Base-by-base conservation (phyloP, 2,888 invertebrate genomes). In the Drosophila meridionalis region DNA sequence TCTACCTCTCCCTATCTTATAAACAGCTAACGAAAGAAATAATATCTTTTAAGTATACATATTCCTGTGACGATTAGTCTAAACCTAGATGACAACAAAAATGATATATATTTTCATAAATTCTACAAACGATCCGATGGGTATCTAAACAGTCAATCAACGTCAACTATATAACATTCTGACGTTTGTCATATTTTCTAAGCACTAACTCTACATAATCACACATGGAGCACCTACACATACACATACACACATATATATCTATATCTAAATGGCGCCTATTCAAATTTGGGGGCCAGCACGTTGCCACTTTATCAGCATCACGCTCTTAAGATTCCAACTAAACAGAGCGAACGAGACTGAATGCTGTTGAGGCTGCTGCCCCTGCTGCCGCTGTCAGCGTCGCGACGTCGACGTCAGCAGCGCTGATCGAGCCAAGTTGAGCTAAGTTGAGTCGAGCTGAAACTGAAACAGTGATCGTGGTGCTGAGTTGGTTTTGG, bases 281-380 rank as follows among this genome's bases (percentile, higher is more conserved):
- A 53, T 63, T 67, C 48, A 66, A 64, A 50, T 78, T 74, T 81
- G 74, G 71, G 82, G 82, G 71, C 80, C 88, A 84, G 86, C 83
- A 86, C 83, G 83, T 88, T 88, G 88, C 45, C 71, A 80, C 56
- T 78, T 83, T 88, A 84, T 84, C 83, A 84, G 88, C 80, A 88
- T 70, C 83, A 78, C 88, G 80, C 83, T 84, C 83, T 87, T 78
- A 83, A 84, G 88, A 84, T 78, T 88, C 83, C 73, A 77, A 62
- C 68, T 62, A 75, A 71, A 59, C 48, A 50, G 62, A 74, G 59
- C 63, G 73, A 59, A 30, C 38, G 40, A 66, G 57, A 63, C 34
- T 63, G 67, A 66, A 48, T 32, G 30, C 36, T 52, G 68, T 50
- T 47, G 42, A 1, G 3, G 47, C 56, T n/a, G 48, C n/a, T n/a